phyloP scores from a whole-genome alignment of 1,140 invertebrate species.

The Macrocentrus cingulum region DNA sequence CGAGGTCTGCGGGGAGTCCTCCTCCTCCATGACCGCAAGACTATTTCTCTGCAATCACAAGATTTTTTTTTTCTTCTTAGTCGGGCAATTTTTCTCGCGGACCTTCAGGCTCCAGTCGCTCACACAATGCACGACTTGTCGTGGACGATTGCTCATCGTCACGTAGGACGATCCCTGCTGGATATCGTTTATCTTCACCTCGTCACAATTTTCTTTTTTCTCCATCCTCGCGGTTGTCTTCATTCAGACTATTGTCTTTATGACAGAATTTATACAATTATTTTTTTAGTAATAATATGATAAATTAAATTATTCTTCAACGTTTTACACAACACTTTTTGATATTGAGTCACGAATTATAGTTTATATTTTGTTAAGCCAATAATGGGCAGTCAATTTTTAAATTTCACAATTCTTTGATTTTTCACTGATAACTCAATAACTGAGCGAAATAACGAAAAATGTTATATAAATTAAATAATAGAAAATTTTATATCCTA shows the following conservation, averaged over 20 bases:
- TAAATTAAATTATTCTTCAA: too few species aligned
- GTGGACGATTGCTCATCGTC: constrained; percentile 15
- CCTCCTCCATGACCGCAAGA: not conserved
- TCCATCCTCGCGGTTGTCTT: not conserved
- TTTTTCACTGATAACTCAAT: too few species aligned
- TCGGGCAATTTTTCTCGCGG: not conserved
- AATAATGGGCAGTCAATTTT: too few species aligned
- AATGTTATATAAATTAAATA: too few species aligned
- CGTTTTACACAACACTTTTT: too few species aligned
- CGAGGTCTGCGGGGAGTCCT: constrained; percentile 7
- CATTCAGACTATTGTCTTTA: not conserved
- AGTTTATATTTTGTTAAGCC: too few species aligned
- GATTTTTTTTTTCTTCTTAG: not conserved
- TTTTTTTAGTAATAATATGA: too few species aligned
- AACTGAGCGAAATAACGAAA: too few species aligned
- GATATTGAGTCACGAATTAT: too few species aligned
- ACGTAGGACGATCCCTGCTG: constrained; percentile 1
- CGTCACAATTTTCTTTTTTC: constrained; percentile 11
- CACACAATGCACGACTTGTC: constrained; percentile 7
- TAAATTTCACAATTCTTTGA: too few species aligned
- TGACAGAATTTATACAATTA: not conserved
- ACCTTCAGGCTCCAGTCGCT: too few species aligned
- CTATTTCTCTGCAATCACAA: constrained; percentile 7
- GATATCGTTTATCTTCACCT: constrained; percentile 16
- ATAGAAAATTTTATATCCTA: too few species aligned